Base-by-base conservation (phyloP, 30 jellyfish, hydroid and myxozoan species). In the Pseudorhiza aurosa region DNA sequence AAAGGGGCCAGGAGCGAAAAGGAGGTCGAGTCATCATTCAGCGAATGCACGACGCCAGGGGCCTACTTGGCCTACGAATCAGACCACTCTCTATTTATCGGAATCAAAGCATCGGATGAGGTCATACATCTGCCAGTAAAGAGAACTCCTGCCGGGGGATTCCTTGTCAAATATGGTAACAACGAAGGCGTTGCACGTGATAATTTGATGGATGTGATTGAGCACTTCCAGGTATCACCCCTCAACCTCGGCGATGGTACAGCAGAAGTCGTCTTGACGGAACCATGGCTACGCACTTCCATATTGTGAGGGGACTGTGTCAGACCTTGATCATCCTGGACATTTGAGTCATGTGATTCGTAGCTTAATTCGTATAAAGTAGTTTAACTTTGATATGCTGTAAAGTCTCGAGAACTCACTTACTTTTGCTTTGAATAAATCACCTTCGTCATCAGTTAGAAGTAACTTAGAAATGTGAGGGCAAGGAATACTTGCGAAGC, bases 271-370 rank as follows among this genome's bases (percentile, higher is more conserved):
- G 88, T 81, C 19, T 49, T 89, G 26, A 81, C 97, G 8, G 95
- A 81, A 37, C 97, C 97, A 17, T 89, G 93, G 95, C 47, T 75
- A 25, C 80, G 89, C 28, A 77, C 73, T 63, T 62, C 89, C 40
- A 21, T 77, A 1, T 77, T 11, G 75, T n/a, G 28, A 19, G 24
- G 67, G 24, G 67, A 36, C 36, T 53, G 35, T 17, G 67, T 18
- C 24, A 2, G 12, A 21, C 50, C 12, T 39, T 12, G 12, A 12
- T 53, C 60, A 4, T 46, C 2, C 60, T 12, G 21, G 19, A 46
- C 2, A 4, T 46, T 14, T 46, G 60, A 4, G 21, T 46, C n/a
- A n/a, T n/a, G n/a, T n/a, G n/a, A n/a, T n/a, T n/a, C n/a, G n/a
- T n/a, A n/a, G n/a, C n/a, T n/a, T n/a, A n/a, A n/a, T n/a, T n/a